These are phyloP conservation scores for Homalodisca vitripennis DNA, from an alignment of 1,140 invertebrate species.

Conservation along the genomic window DNA sequence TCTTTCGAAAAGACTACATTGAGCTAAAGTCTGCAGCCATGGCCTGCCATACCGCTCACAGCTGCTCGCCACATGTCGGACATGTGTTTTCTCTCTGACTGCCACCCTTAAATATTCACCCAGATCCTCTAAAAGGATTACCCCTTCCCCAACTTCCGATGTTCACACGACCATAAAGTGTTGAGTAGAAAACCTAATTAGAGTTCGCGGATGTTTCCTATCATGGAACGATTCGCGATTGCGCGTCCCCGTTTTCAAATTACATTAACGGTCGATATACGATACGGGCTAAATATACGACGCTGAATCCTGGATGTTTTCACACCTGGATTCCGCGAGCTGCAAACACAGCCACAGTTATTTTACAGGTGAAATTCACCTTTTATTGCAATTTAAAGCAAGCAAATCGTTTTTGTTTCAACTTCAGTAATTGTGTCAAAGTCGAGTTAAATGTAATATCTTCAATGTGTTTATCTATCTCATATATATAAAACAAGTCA, in stretches of 20 bases:
- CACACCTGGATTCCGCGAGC: neutral
- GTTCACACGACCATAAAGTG: conserved; percentile 1
- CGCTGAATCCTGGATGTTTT: neutral
- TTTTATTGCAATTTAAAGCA: too few species aligned
- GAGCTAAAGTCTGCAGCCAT: too few species aligned
- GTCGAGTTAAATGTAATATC: too few species aligned
- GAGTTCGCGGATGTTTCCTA: neutral
- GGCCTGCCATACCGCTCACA: too few species aligned
- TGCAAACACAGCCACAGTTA: neutral
- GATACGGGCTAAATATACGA: neutral
- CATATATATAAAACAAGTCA: too few species aligned
- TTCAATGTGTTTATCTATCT: too few species aligned
- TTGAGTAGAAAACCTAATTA: neutral
- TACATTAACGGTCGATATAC: neutral
- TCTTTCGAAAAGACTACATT: too few species aligned
- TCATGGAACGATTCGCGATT: neutral
- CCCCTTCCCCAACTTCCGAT: neutral
- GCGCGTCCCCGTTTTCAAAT: neutral
- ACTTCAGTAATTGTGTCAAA: too few species aligned
- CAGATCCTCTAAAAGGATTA: conserved; percentile 10
- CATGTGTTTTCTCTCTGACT: neutral
- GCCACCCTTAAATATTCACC: conserved; percentile 2
- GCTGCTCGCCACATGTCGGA: neutral
- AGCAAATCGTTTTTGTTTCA: too few species aligned
- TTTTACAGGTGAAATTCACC: too few species aligned